phyloP scores from a whole-genome alignment of 2,888 invertebrate genomes.

The Pseudoips prasinana region DNA sequence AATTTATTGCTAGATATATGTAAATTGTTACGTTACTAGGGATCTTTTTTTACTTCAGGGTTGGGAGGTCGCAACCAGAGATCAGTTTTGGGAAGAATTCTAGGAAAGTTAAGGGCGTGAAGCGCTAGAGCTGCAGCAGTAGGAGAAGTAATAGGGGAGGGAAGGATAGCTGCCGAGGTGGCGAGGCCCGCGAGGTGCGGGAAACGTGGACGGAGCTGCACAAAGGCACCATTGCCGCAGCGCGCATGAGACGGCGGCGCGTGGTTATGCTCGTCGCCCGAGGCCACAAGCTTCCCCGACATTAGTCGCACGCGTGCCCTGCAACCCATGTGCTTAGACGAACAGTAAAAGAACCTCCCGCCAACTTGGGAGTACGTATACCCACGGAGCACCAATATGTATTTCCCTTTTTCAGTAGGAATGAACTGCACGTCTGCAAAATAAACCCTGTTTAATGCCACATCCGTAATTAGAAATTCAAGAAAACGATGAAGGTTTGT shows the following conservation, averaged over 20 bases:
- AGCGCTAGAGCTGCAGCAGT: constrained; percentile 59
- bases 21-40: constrained; percentile 23
- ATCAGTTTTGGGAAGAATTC: constrained; percentile 70
- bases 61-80: constrained; percentile 60
- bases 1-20: constrained; percentile 18
- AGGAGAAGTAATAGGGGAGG: constrained; percentile 54
- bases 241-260: constrained; percentile 73
- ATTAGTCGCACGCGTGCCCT: constrained; percentile 66
- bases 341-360: constrained; percentile 76
- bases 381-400: constrained; percentile 71
- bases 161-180: constrained; percentile 41
- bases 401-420: constrained; percentile 76
- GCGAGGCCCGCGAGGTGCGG: constrained; percentile 9
- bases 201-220: constrained; percentile 64
- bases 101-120: constrained; percentile 64
- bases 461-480: too few species aligned
- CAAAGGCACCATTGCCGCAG: constrained; percentile 75
- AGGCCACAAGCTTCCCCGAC: constrained; percentile 63
- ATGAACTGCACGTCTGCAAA: constrained; percentile 76
- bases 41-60: constrained; percentile 61
- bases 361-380: constrained; percentile 77
- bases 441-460: constrained; percentile 30
- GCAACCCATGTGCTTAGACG: constrained; percentile 76
- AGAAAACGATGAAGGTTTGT: too few species aligned
- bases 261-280: constrained; percentile 70